Percentiles rank a stretch among this genome's conserved stretches.
Conservation (phyloP, 2,797 vertebrate genomes). For the Microctenopoma stevenorrisi region DNA sequence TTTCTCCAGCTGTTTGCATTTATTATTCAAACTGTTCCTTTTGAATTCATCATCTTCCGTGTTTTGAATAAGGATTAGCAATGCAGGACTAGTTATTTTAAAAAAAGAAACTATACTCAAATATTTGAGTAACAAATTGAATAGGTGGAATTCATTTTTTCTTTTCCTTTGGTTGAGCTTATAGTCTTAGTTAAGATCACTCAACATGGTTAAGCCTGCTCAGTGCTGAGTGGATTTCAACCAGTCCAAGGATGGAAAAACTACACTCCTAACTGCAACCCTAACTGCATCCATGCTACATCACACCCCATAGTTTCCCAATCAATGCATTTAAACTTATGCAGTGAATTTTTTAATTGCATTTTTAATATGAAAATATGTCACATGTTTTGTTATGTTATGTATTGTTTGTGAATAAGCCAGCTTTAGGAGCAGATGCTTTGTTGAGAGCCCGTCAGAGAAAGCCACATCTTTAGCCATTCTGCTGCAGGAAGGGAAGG, state of each 20-base stretch:
- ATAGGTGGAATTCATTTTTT: conserved; percentile 46
- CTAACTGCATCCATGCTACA: conserved; percentile 15
- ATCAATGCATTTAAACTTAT: conserved; percentile 14
- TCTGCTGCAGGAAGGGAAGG: too few relatives aligned
- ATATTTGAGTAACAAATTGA: conserved; percentile 56
- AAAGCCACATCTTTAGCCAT: too few relatives aligned
- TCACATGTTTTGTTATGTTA: too few relatives aligned
- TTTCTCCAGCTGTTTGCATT: conserved; percentile 70
- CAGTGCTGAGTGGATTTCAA: conserved; percentile 40
- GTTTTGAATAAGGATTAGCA: conserved; percentile 75
- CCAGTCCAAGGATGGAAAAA: conserved; percentile 42
- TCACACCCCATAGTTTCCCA: conserved; percentile 13
- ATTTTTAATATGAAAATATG: too few relatives aligned
- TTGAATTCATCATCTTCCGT: conserved; percentile 69
- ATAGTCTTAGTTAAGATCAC: conserved; percentile 47
- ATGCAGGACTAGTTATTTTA: conserved; percentile 49
- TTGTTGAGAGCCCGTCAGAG: too few relatives aligned
- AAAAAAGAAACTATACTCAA: conserved; percentile 14
- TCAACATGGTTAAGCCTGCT: conserved; percentile 32
- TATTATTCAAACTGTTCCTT: conserved; percentile 79
- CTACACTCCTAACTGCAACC: conserved; percentile 38
- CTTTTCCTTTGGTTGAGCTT: conserved; percentile 37
- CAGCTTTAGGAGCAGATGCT: too few relatives aligned
- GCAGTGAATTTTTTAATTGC: too few relatives aligned
- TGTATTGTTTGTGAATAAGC: too few relatives aligned